phyloP scores from a whole-genome alignment of 2,888 invertebrate species.

The Cremastobaeus sp. region DNA sequence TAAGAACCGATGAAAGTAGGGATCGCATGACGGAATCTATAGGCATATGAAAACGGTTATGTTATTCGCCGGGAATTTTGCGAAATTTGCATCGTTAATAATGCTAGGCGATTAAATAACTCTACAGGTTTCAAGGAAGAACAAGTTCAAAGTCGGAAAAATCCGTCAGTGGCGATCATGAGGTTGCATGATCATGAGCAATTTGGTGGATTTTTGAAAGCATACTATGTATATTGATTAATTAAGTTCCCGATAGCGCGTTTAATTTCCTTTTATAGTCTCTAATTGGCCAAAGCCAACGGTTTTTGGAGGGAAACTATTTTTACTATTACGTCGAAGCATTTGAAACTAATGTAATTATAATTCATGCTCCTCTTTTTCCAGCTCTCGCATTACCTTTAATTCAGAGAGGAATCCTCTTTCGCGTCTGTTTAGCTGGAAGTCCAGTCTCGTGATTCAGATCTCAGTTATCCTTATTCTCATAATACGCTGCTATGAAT shows the following conservation, averaged over 20 bases:
- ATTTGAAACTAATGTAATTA: constrained; percentile 37
- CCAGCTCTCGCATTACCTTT: constrained; percentile 27
- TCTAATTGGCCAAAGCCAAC: constrained; percentile 5
- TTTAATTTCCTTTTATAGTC: constrained; percentile 9
- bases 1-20: background rate
- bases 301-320: constrained; percentile 9
- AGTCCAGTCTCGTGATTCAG: constrained; percentile 43
- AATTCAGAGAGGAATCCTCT: constrained; percentile 37
- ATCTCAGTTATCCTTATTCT: constrained; percentile 56
- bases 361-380: background rate
- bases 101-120: background rate
- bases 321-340: constrained; percentile 14
- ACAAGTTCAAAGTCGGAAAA: background rate
- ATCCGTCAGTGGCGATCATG: background rate
- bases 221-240: background rate
- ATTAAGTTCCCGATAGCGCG: background rate
- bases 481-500: constrained; percentile 64
- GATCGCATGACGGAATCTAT: background rate
- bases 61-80: constrained; percentile 1
- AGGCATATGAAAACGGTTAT: background rate
- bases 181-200: background rate
- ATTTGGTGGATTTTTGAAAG: too few species aligned
- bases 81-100: constrained; percentile 5
- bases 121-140: background rate
- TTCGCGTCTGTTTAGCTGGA: constrained; percentile 24